Evolutionary conservation across 2,888 invertebrate species (phyloP).

Genomic region (Allacma fusca): DNA sequence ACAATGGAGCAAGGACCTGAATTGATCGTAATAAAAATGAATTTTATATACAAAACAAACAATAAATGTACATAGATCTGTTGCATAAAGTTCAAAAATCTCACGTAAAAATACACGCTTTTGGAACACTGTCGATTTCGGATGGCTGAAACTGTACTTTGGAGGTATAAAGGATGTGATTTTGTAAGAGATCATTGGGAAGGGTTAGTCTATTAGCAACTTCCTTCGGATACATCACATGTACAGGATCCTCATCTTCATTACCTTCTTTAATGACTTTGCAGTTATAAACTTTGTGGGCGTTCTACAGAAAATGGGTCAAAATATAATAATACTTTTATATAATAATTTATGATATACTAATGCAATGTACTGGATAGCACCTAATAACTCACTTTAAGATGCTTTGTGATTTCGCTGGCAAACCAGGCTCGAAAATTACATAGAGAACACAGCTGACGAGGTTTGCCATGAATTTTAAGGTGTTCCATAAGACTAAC

Average conservation of each 20-base stretch:
- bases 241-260: constrained; percentile 55
- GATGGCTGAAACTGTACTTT: constrained; percentile 67
- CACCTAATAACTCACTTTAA: constrained; percentile 50
- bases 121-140: constrained; percentile 73
- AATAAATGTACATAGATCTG: constrained; percentile 41
- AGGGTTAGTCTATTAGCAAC: constrained; percentile 45
- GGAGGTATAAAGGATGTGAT: constrained; percentile 48
- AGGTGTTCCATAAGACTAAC: constrained; percentile 69
- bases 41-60: constrained; percentile 51
- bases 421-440: constrained; percentile 62
- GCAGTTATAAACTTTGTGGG: constrained; percentile 61
- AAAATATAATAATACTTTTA: background rate
- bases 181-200: constrained; percentile 46
- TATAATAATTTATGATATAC: no score
- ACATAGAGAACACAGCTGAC: constrained; percentile 72
- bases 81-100: no score
- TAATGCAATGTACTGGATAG: background rate
- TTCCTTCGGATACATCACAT: constrained; percentile 61
- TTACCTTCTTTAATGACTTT: constrained; percentile 52
- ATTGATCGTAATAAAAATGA: constrained; percentile 44
- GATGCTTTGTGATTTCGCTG: constrained; percentile 56
- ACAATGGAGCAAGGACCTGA: constrained; percentile 60
- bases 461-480: constrained; percentile 69
- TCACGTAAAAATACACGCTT: constrained; percentile 72
- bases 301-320: constrained; percentile 45